Evolutionary conservation across 1,140 invertebrate genomes (phyloP).

Genomic region (Pseudomyrmex concolor): DNA sequence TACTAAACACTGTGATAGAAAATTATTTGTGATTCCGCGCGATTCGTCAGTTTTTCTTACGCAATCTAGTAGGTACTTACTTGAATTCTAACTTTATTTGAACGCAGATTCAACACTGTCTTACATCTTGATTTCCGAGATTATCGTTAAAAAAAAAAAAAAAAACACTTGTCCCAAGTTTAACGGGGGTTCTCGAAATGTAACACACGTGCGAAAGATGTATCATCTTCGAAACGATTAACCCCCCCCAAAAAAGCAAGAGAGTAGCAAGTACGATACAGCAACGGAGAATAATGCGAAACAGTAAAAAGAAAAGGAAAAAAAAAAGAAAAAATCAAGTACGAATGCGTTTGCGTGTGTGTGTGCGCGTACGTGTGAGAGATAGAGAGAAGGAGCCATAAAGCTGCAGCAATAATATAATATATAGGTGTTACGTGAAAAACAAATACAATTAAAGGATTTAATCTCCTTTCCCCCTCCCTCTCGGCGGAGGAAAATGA

Average conservation of each 20-base stretch:
- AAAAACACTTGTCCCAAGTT: neutral
- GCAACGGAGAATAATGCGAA: neutral
- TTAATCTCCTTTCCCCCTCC: slow-evolving; percentile 60
- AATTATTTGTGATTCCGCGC: neutral
- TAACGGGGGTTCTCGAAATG: slow-evolving; percentile 25
- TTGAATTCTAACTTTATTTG: slow-evolving; percentile 10
- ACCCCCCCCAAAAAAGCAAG: slow-evolving; percentile 28
- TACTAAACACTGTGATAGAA: neutral
- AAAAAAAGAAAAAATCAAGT: neutral
- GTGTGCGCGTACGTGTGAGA: neutral
- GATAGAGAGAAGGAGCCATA: slow-evolving; percentile 65
- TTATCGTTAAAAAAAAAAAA: neutral
- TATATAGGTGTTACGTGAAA: slow-evolving; percentile 78
- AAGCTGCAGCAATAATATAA: slow-evolving; percentile 83
- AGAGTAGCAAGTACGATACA: slow-evolving; percentile 20
- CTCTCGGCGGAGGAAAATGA: slow-evolving; percentile 15
- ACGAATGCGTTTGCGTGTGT: neutral
- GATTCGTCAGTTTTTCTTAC: slow-evolving; percentile 2
- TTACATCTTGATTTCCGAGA: neutral
- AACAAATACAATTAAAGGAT: slow-evolving; percentile 63
- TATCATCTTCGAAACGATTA: slow-evolving; percentile 42
- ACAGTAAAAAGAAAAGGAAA: neutral
- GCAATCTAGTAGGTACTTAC: slow-evolving; percentile 18
- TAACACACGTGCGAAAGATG: neutral
- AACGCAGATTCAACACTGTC: neutral